Evolutionary conservation across 2,113 vertebrate genomes (phyloP).

Genomic region (Fregetta grallaria): DNA sequence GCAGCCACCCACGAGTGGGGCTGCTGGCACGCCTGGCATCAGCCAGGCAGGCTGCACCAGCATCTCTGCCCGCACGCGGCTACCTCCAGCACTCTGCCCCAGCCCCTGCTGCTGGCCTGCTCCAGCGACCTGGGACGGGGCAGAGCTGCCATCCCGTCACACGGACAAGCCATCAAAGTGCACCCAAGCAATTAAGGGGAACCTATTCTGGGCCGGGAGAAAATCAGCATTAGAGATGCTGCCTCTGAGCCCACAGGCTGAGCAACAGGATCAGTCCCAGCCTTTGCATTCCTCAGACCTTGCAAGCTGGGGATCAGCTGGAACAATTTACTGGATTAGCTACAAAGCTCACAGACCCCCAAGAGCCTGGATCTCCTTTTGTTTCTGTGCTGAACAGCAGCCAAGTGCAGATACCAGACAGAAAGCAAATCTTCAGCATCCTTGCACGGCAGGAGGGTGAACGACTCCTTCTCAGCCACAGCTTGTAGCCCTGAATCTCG

Average conservation of each 20-base stretch:
- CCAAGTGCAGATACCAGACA: background rate
- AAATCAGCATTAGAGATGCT: background rate
- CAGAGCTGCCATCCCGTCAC: background rate
- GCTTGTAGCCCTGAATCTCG: background rate
- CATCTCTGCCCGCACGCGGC: fast-evolving
- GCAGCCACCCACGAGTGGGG: background rate
- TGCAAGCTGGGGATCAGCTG: background rate
- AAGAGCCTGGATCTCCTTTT: background rate
- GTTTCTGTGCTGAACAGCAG: background rate
- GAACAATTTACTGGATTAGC: background rate
- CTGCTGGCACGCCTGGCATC: background rate
- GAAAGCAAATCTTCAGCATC: background rate
- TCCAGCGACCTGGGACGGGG: background rate
- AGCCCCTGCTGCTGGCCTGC: background rate
- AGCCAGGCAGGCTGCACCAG: background rate
- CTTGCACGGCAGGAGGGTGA: background rate
- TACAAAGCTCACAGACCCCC: background rate
- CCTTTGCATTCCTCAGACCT: background rate
- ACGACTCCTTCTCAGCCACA: background rate
- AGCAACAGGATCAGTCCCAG: background rate
- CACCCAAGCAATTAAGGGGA: background rate
- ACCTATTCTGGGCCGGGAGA: background rate
- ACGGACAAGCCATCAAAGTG: background rate
- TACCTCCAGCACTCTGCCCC: background rate
- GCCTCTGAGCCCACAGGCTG: background rate